Conservation (phyloP, 2,113 vertebrate species). For the Speoplatyrhinus poulsoni region DNA sequence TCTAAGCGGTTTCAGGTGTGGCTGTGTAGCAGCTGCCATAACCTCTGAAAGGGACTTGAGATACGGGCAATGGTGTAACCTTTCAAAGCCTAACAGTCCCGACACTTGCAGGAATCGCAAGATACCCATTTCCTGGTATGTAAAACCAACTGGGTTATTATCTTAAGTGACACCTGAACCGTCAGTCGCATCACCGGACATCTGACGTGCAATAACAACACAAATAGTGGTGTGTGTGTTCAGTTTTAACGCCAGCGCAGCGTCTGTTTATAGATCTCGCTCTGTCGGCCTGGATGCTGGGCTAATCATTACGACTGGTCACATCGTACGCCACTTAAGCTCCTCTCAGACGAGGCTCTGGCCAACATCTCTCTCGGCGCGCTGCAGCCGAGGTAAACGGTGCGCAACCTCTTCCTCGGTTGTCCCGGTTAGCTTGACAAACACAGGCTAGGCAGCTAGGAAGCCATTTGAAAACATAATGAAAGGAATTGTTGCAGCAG, state of each 20-base stretch:
- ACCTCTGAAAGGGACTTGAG: too few relatives aligned
- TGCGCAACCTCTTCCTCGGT: slow-evolving; percentile 21
- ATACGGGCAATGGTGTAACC: too few relatives aligned
- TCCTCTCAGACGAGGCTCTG: slow-evolving; percentile 67
- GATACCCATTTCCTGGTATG: slow-evolving; percentile 46
- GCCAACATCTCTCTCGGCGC: slow-evolving; percentile 60
- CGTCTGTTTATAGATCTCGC: slow-evolving; percentile 37
- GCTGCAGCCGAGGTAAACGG: slow-evolving; percentile 34
- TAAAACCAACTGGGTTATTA: slow-evolving; percentile 33
- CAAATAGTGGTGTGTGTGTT: slow-evolving; percentile 34
- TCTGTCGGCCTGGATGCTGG: slow-evolving; percentile 72
- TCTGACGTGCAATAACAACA: slow-evolving; percentile 18
- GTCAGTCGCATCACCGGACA: not conserved
- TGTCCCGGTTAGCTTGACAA: slow-evolving; percentile 6
- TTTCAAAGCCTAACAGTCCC: not conserved
- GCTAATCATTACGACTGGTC: slow-evolving; percentile 73
- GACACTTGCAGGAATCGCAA: slow-evolving; percentile 5
- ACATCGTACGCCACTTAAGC: slow-evolving; percentile 69
- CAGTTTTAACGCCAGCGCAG: slow-evolving; percentile 22
- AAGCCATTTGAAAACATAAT: slow-evolving; percentile 27
- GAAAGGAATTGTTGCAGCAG: slow-evolving; percentile 13
- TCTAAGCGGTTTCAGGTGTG: too few relatives aligned
- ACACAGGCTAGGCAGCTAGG: slow-evolving; percentile 34
- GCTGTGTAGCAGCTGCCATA: too few relatives aligned
- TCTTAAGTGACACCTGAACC: slow-evolving; percentile 20